Evolutionary conservation across 2,113 vertebrate species (phyloP), one percentile per base, ranked within the genome.

Genomic region (Alouatta palliata): DNA sequence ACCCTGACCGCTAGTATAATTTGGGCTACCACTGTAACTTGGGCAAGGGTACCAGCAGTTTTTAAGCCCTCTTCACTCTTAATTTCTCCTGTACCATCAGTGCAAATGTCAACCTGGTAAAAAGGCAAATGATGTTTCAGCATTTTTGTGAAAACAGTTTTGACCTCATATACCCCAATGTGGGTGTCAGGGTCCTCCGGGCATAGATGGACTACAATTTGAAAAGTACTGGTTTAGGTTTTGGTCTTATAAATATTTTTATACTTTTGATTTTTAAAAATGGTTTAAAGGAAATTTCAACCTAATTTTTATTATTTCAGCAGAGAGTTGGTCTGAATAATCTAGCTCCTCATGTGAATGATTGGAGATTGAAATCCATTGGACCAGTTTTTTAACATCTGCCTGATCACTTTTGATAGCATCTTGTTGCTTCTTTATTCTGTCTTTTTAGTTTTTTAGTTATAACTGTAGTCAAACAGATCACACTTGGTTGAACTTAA

Each of bases 371-470:
- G n/a, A 80, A 49, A 66, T 56, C 35, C 23, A 45, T 8, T 71
- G 25, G 40, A 23, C 20, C 8, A 64, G 27, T 3, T 1, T 52
- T 27, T 27, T 30, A 47, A 52, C 2, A 23, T 32, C 35, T 94
- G 5, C 52, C 54, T 49, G 8, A 30, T 52, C 8, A 82, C 45
- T 68, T 90, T 71, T 91, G 6, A 11, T 47, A 75, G 61, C 49
- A 61, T 71, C 66, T 70, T 73, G 12, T 93, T 75, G 40, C 19
- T 85, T 17, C 35, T 93, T 94, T 91, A 49, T 10, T 30, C 19
- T 61, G 9, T 13, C 35, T 71, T 91, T 94, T 93, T 13, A 91
- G 64, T 32, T 81, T 64, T 87, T 89, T 35, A 61, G 49, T 89
- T 89, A 73, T 85, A 66, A 93, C 43, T 10, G 32, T 68, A 19